Evolutionary conservation across 2,888 invertebrate genomes (phyloP).

Genomic region (Rutpela maculata): DNA sequence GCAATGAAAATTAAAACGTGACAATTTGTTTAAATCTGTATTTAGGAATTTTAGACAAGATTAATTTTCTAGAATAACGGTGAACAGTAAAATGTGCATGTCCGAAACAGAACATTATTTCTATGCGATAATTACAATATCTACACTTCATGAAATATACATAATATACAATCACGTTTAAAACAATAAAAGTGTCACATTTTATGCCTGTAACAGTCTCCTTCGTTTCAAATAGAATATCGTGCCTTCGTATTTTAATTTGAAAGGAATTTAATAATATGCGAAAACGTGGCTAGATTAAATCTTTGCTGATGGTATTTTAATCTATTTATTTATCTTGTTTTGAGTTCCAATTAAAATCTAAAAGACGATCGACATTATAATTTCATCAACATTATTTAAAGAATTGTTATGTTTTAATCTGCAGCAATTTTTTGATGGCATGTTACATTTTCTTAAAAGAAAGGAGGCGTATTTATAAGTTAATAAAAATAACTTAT

Average conservation of each 20-base stretch:
- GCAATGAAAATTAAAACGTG: no score
- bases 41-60: no score
- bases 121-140: not conserved
- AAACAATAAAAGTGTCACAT: not conserved
- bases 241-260: not conserved
- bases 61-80: no score
- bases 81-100: not conserved
- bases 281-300: not conserved
- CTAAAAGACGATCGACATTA: not conserved
- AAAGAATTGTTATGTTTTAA: not conserved
- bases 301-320: not conserved
- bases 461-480: no score
- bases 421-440: no score
- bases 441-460: no score
- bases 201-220: not conserved
- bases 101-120: not conserved
- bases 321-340: not conserved
- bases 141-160: not conserved
- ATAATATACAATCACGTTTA: not conserved
- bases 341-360: no score
- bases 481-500: no score
- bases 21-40: no score
- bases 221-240: not conserved
- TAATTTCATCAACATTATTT: not conserved
- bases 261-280: not conserved